Conservation (phyloP, 2,113 vertebrate genomes). For the Argyrosomus japonicus region DNA sequence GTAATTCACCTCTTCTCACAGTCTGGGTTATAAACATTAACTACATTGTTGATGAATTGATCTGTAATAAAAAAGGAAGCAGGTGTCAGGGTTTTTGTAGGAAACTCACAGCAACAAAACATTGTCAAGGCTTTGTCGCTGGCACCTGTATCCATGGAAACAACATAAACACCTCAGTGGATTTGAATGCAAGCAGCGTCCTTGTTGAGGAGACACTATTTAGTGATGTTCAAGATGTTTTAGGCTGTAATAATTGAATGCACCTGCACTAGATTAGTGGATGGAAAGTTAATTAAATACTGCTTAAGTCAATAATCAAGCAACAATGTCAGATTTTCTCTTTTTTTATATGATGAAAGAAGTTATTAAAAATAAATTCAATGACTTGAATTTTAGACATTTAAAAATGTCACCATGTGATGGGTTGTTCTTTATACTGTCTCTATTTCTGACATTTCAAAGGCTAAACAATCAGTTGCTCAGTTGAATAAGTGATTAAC, state of each 20-base stretch:
- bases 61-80: background rate
- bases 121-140: slow-evolving; percentile 11
- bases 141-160: slow-evolving; percentile 50
- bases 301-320: background rate
- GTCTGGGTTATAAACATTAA: background rate
- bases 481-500: background rate
- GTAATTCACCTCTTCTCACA: background rate
- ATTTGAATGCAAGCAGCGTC: background rate
- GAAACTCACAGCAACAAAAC: slow-evolving; percentile 1
- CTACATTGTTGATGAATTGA: no score
- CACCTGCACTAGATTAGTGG: background rate
- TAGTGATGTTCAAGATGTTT: background rate
- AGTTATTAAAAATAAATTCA: background rate
- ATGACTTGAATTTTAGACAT: background rate
- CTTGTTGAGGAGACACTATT: background rate
- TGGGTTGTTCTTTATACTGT: background rate
- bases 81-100: background rate
- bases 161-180: background rate
- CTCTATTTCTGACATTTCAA: background rate
- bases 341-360: background rate
- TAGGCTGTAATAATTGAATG: background rate
- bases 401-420: background rate
- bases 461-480: background rate
- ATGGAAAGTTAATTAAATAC: background rate
- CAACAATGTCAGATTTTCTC: background rate